Conservation (phyloP, 2,888 invertebrate species). For the Xestia c-nigrum region DNA sequence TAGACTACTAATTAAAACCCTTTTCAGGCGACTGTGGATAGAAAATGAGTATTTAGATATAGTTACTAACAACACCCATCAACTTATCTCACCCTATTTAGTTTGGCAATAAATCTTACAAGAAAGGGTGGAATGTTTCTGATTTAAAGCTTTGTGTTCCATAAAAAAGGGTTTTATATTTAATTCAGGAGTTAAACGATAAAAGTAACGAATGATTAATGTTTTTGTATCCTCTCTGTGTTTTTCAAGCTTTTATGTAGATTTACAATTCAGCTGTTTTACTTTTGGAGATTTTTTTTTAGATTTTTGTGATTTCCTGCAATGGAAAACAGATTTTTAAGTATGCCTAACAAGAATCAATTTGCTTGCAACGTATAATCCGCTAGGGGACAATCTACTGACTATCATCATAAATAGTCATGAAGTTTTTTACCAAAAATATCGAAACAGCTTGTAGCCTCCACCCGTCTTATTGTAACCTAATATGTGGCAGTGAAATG, state of each 20-base stretch:
- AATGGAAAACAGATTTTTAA: not conserved
- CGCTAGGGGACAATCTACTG: not conserved
- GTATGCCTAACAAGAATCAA: not conserved
- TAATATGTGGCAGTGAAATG: too few relatives aligned
- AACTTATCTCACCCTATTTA: constrained; percentile 28
- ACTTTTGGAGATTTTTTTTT: not conserved
- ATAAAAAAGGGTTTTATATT: constrained; percentile 48
- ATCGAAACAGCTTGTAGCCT: too few relatives aligned
- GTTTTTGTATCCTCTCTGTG: constrained; percentile 5
- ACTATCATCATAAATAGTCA: too few relatives aligned
- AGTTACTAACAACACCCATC: constrained; percentile 11
- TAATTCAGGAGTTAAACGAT: constrained; percentile 37
- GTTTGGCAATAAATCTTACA: constrained; percentile 39
- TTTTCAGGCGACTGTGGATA: not conserved
- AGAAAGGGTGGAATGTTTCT: constrained; percentile 45
- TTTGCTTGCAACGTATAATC: not conserved
- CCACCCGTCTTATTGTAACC: too few relatives aligned
- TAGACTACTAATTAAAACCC: not conserved
- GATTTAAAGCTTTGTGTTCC: constrained; percentile 42
- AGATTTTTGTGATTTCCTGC: not conserved
- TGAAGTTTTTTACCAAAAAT: too few relatives aligned
- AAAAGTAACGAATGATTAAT: constrained; percentile 29
- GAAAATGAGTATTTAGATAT: not conserved
- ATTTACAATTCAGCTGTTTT: not conserved
- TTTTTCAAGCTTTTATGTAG: constrained; percentile 25